phyloP scores from a whole-genome alignment of 2,797 vertebrate genomes.

The Onychomys torridus region DNA sequence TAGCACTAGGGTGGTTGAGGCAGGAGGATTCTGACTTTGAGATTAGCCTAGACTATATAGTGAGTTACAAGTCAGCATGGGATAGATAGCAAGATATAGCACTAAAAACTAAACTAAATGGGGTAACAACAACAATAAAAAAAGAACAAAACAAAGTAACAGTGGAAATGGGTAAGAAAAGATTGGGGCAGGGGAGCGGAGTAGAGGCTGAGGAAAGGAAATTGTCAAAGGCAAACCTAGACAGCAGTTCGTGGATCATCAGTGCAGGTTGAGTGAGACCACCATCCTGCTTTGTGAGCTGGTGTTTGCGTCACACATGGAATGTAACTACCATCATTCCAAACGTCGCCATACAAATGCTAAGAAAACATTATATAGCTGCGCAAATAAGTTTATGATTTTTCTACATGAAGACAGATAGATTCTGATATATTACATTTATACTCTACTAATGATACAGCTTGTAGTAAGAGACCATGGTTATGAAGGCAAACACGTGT shows the following conservation, averaged over 20 bases:
- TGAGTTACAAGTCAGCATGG: background rate
- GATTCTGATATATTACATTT: background rate
- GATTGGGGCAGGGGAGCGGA: fast-evolving
- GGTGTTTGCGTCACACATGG: background rate
- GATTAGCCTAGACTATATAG: background rate
- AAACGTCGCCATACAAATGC: conserved; percentile 3
- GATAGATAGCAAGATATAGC: background rate
- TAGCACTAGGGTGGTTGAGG: too few relatives aligned
- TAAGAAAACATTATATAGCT: background rate
- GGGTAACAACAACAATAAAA: background rate
- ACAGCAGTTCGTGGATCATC: background rate
- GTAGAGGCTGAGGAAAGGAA: background rate
- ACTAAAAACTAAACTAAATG: background rate
- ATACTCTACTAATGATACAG: conserved; percentile 34
- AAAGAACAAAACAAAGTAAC: background rate
- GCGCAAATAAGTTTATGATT: conserved; percentile 1
- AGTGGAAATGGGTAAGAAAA: background rate
- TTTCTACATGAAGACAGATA: conserved; percentile 13
- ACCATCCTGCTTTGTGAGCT: background rate
- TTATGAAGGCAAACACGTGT: conserved; percentile 55
- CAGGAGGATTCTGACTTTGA: background rate
- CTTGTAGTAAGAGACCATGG: conserved; percentile 1
- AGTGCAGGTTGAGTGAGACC: background rate
- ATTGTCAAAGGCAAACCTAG: background rate
- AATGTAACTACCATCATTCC: background rate